Evolutionary conservation across 1,140 invertebrate genomes (phyloP), one percentile per base, ranked within the genome.

Genomic region (Battus philenor): DNA sequence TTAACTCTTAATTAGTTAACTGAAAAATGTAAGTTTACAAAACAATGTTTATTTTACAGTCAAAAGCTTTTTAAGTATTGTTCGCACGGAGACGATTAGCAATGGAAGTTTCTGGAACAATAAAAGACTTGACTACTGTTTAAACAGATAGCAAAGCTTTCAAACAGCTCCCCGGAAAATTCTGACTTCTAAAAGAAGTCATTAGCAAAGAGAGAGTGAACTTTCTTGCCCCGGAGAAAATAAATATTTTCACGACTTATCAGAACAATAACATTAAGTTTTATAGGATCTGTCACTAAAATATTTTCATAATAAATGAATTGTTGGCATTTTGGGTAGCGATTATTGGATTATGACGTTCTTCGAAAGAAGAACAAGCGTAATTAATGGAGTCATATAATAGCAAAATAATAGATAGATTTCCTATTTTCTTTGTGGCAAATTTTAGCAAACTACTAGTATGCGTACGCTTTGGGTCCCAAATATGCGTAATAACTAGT

Each of bases 131-230:
- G 54, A 66, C 61, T 66, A 66, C 70, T 74, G 72, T 72, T 57
- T 70, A 65, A 76, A 69, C 58, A 73, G 67, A 73, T 74, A 74
- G 69, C 54, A 56, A 68, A 60, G 59, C 54, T 62, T 61, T 58
- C 47, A 58, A 74, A 72, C 56, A 56, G 48, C 59, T 52, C 57
- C 56, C 60, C 48, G 54, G 48, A 62, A 77, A 70, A 61, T 73
- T 68, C 51, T 47, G 45, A 63, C 56, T 65, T 62, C 53, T 63
- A 63, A 76, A 76, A 74, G 72, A 75, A 77, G 73, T 72, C 70
- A 75, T 77, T 80, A 78, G 67, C 51, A 44, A 67, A 76, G 59
- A 75, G 77, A 56, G 34, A 59, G 59, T 50, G 53, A 67, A 74
- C 58, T 68, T 76, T 67, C 54, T 56, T 54, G 56, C 59, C 51